A percentile compares a stretch with the other conserved stretches of the same genome.
Evolutionary conservation across 2,888 invertebrate species (phyloP).

Genomic region (Calliphora vomitoria): DNA sequence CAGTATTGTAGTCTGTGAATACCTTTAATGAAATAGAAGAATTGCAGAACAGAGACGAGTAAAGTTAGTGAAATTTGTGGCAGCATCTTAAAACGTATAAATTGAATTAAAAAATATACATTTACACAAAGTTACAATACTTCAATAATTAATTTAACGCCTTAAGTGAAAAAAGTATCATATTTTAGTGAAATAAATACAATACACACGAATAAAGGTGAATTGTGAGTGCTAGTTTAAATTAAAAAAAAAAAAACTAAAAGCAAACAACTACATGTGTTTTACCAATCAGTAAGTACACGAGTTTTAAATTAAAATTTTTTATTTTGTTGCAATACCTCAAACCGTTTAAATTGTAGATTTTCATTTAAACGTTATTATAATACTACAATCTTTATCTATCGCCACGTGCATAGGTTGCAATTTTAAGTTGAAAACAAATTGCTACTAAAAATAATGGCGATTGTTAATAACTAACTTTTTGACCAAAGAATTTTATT

Average conservation of each 20-base stretch:
- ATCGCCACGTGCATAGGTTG: constrained; percentile 69
- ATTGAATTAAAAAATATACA: constrained; percentile 29
- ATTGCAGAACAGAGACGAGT: neutral
- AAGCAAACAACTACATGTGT: neutral
- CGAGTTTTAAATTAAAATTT: neutral
- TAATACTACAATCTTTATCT: constrained; percentile 62
- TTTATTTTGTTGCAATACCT: constrained; percentile 51
- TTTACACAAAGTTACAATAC: constrained; percentile 37
- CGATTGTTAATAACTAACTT: constrained; percentile 15
- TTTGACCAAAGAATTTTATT: neutral
- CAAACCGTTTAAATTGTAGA: constrained; percentile 60
- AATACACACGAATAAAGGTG: constrained; percentile 32
- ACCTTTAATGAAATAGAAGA: too few relatives aligned
- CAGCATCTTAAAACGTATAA: constrained; percentile 56
- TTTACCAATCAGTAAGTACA: neutral
- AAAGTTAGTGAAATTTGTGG: neutral
- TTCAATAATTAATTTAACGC: constrained; percentile 29
- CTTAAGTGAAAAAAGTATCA: neutral
- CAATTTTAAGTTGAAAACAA: constrained; percentile 49
- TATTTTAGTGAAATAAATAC: constrained; percentile 35
- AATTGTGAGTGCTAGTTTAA: neutral
- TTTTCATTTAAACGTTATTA: constrained; percentile 62
- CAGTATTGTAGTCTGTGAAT: too few relatives aligned
- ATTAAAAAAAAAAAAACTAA: neutral
- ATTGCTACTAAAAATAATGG: constrained; percentile 60